Conservation (phyloP, 2,113 vertebrate genomes). For the Brienomyrus longianalis region DNA sequence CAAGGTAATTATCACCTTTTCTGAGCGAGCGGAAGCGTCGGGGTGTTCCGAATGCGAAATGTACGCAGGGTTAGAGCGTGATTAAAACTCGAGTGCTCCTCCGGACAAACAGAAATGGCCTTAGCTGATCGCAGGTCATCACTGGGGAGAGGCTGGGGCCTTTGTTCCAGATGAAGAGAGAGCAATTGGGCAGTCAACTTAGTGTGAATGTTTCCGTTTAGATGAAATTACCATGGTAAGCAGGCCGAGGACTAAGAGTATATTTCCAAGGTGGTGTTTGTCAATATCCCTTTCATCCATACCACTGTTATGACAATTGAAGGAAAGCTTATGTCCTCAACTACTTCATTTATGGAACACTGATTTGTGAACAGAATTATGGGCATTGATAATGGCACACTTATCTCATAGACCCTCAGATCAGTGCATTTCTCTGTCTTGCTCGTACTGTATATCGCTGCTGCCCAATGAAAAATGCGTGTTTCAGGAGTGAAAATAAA, state of each 20-base stretch:
- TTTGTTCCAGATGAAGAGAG: slow-evolving; percentile 21
- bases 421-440: neutral
- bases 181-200: slow-evolving; percentile 24
- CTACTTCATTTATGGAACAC: neutral
- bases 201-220: slow-evolving; percentile 26
- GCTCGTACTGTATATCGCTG: neutral
- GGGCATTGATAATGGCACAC: neutral
- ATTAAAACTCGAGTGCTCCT: neutral
- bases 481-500: neutral
- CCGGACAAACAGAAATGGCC: neutral
- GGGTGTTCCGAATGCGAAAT: neutral
- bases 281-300: neutral
- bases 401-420: neutral
- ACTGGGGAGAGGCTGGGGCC: slow-evolving; percentile 23
- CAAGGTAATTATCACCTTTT: neutral
- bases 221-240: slow-evolving; percentile 27
- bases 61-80: neutral
- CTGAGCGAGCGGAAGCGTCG: neutral
- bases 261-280: neutral
- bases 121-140: neutral
- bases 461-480: neutral
- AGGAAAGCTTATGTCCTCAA: neutral
- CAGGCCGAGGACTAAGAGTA: slow-evolving; percentile 27
- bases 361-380: neutral
- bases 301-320: neutral